A percentile compares a stretch with the other conserved stretches of the same genome.
These are phyloP conservation scores for Pantherophis guttatus DNA, from an alignment of 2,113 vertebrate genomes.

Conservation along the genomic window DNA sequence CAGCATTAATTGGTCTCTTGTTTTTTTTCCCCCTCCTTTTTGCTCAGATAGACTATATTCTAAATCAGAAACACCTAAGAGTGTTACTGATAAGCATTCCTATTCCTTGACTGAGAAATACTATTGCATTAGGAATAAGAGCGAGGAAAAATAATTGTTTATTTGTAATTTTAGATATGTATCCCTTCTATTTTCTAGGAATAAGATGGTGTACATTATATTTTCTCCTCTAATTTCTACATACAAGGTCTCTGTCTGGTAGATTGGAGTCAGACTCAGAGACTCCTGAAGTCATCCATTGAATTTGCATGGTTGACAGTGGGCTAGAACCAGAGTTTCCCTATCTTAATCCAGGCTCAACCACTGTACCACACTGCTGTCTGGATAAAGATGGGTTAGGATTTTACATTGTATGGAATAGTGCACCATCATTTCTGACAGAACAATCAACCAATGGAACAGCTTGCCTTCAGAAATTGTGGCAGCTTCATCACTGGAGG, in stretches of 20 bases:
- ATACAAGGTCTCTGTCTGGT: not conserved
- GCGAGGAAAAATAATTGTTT: not conserved
- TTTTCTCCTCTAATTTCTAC: not conserved
- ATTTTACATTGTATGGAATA: not conserved
- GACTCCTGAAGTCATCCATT: not conserved
- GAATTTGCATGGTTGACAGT: not conserved
- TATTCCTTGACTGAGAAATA: not conserved
- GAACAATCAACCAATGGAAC: too few species aligned
- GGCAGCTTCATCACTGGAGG: too few species aligned
- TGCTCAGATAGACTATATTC: not conserved
- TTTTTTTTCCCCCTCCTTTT: conserved; percentile 13
- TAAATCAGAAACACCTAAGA: not conserved
- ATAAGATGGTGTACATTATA: not conserved
- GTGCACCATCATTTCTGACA: not conserved
- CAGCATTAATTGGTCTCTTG: conserved; percentile 57
- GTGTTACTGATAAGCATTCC: not conserved
- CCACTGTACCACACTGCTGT: not conserved
- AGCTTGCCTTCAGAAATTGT: too few species aligned
- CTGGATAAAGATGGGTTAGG: not conserved
- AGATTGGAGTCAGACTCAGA: not conserved
- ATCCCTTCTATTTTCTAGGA: not conserved
- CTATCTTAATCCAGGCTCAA: not conserved
- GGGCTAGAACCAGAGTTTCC: not conserved
- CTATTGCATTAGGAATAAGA: not conserved
- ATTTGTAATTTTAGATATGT: not conserved